A percentile compares a stretch with the other conserved stretches of the same genome.
These are phyloP conservation scores for Mechanitis mazaeus DNA, from an alignment of 2,888 invertebrate species.

Conservation along the genomic window DNA sequence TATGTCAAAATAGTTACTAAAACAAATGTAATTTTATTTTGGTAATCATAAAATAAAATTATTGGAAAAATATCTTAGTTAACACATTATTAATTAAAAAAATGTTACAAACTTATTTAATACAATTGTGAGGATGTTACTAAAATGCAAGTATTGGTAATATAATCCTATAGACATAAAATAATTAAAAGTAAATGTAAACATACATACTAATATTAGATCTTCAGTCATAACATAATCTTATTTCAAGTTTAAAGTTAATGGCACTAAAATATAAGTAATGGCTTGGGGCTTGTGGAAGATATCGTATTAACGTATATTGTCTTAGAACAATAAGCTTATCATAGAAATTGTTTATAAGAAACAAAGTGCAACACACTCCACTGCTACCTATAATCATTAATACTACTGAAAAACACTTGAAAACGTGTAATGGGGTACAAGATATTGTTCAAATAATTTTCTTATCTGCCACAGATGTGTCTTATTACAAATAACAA, in stretches of 20 bases:
- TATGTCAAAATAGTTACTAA: no score
- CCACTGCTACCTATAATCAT: background rate
- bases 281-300: constrained; percentile 35
- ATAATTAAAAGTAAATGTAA: background rate
- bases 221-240: background rate
- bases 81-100: background rate
- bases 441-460: no score
- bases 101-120: background rate
- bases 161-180: background rate
- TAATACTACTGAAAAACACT: no score
- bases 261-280: constrained; percentile 24
- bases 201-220: background rate
- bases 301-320: constrained; percentile 24
- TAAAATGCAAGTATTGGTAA: constrained; percentile 3
- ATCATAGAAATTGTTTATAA: background rate
- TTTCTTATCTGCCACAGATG: no score
- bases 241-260: constrained; percentile 3
- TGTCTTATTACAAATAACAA: no score
- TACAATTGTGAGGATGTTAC: constrained; percentile 2
- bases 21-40: constrained; percentile 20
- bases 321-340: background rate
- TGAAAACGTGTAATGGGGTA: no score
- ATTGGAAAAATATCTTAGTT: background rate
- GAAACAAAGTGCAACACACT: background rate
- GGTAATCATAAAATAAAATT: constrained; percentile 25